These are phyloP conservation scores for Luscinia megarhynchos DNA, from an alignment of 2,797 vertebrate genomes.

Conservation along the genomic window DNA sequence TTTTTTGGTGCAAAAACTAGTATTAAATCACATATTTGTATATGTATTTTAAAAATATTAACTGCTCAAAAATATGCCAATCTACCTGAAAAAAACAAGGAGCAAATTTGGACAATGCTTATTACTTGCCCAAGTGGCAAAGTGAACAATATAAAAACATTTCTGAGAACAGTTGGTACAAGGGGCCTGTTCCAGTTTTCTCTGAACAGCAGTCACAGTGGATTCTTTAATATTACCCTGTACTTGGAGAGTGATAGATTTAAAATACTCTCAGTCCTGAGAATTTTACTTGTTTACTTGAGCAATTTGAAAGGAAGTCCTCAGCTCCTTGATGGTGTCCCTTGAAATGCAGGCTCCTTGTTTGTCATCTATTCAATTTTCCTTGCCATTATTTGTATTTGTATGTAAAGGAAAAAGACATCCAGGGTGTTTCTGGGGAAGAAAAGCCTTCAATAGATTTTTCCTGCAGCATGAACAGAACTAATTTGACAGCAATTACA, in stretches of 20 bases:
- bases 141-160: background rate
- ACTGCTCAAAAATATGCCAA: background rate
- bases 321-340: background rate
- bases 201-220: background rate
- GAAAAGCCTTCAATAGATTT: constrained; percentile 10
- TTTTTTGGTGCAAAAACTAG: background rate
- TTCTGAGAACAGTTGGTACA: background rate
- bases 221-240: background rate
- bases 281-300: constrained; percentile 1
- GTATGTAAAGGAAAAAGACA: background rate
- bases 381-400: background rate
- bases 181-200: background rate
- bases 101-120: background rate
- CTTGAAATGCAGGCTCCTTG: constrained; percentile 9
- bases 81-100: background rate
- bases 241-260: background rate
- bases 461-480: constrained; percentile 2
- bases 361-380: constrained; percentile 4
- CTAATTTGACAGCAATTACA: constrained; percentile 33
- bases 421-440: background rate
- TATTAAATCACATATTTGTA: background rate
- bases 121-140: background rate
- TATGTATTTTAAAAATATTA: background rate
- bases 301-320: background rate
- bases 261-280: background rate